These are phyloP conservation scores for Synanthedon vespiformis DNA, from an alignment of 2,888 invertebrate genomes.

Conservation along the genomic window DNA sequence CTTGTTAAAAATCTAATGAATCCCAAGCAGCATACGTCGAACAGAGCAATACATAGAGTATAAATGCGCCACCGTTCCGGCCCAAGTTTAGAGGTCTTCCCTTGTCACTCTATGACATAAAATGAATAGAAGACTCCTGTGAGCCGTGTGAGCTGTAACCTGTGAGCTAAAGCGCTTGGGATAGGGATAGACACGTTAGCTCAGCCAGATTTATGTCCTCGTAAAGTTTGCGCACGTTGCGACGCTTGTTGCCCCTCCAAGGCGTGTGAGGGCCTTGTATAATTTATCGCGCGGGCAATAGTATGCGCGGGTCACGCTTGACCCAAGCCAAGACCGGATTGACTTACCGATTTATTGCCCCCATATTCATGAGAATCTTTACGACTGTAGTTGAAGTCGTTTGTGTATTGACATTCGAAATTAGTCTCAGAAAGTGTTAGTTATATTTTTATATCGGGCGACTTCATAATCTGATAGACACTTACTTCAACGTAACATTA, in stretches of 20 bases:
- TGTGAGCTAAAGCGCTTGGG: background rate
- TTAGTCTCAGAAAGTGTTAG: no score
- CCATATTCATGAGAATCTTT: background rate
- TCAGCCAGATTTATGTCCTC: slow-evolving; percentile 50
- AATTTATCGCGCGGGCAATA: slow-evolving; percentile 46
- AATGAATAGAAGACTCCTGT: background rate
- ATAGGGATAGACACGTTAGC: background rate
- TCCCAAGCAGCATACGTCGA: no score
- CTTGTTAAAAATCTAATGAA: no score
- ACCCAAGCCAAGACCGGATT: slow-evolving; percentile 45
- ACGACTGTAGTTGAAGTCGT: background rate
- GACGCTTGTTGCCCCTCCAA: slow-evolving; percentile 44
- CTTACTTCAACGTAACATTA: no score
- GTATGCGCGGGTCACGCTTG: slow-evolving; percentile 42
- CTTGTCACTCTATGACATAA: no score
- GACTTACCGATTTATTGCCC: slow-evolving; percentile 31
- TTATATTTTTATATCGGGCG: no score
- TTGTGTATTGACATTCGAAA: background rate
- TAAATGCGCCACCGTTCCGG: no score
- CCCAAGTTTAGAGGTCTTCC: no score
- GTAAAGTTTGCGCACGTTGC: slow-evolving; percentile 56
- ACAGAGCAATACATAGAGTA: no score
- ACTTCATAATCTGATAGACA: no score
- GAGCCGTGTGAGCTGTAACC: background rate
- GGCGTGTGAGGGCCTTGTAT: slow-evolving; percentile 34